These are phyloP conservation scores for Cichladusa arquata DNA, from an alignment of 2,113 vertebrate species.

Conservation along the genomic window DNA sequence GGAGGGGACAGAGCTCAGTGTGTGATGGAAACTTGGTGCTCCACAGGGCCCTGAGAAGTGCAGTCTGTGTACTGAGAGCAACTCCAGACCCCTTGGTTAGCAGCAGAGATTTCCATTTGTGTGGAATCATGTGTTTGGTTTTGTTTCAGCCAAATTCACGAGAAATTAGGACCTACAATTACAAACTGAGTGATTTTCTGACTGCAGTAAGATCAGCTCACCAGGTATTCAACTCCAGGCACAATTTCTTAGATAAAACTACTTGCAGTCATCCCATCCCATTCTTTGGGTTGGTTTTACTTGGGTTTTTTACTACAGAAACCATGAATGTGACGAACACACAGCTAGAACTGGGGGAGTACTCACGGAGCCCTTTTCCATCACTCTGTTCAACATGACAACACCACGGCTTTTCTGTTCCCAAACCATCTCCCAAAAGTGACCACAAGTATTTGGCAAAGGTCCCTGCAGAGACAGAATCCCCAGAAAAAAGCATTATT, in stretches of 20 bases:
- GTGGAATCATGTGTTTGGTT: not conserved
- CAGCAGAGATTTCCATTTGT: not conserved
- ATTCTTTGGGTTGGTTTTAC: not conserved
- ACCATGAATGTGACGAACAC: not conserved
- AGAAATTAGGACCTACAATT: not conserved
- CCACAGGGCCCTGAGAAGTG: not conserved
- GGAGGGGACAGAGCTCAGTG: not conserved
- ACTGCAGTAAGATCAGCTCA: not conserved
- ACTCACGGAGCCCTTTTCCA: slow-evolving; percentile 98
- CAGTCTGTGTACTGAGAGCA: not conserved
- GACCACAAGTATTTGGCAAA: slow-evolving; percentile 93
- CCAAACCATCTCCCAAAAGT: slow-evolving; percentile 99
- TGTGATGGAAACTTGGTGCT: not conserved
- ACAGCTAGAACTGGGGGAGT: not conserved
- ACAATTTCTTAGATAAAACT: not conserved
- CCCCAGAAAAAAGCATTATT: slow-evolving; percentile 34
- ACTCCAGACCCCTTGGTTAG: not conserved
- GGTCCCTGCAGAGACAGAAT: slow-evolving; percentile 84
- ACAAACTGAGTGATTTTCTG: not conserved
- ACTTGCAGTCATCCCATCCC: not conserved
- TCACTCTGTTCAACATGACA: slow-evolving; percentile 97
- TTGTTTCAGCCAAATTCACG: not conserved
- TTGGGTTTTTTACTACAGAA: not conserved
- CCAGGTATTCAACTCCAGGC: not conserved
- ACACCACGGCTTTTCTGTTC: slow-evolving; percentile 93